These are phyloP conservation scores for Petrolisthes manimaculis DNA, from an alignment of 2,888 invertebrate species.

Conservation along the genomic window DNA sequence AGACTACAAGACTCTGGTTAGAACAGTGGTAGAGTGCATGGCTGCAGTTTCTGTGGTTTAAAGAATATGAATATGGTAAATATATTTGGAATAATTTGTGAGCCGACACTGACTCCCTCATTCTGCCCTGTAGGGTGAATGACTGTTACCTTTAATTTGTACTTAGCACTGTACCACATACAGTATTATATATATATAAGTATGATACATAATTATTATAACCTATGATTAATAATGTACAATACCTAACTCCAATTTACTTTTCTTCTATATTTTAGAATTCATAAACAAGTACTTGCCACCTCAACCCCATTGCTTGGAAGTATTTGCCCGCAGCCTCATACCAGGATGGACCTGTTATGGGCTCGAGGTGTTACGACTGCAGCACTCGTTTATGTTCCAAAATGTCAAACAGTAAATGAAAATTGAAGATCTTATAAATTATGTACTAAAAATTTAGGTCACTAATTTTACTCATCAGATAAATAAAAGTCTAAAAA, in stretches of 20 bases:
- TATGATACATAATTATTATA: too few species aligned
- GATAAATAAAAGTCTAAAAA: background rate
- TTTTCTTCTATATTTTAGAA: constrained; percentile 72
- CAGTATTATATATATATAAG: background rate
- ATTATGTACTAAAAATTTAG: background rate
- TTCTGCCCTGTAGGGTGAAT: too few species aligned
- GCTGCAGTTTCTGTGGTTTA: too few species aligned
- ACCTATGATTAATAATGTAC: too few species aligned
- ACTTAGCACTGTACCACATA: too few species aligned
- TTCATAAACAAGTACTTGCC: constrained; percentile 76
- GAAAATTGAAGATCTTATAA: background rate
- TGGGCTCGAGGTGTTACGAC: constrained; percentile 83
- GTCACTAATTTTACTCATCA: background rate
- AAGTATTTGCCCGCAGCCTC: constrained; percentile 92
- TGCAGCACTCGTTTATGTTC: constrained; percentile 66
- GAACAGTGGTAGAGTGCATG: too few species aligned
- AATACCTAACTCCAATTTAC: background rate
- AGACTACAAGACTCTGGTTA: too few species aligned
- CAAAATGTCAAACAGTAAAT: background rate
- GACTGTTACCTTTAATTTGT: too few species aligned
- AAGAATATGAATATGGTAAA: too few species aligned
- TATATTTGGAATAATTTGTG: too few species aligned
- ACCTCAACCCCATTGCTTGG: constrained; percentile 78
- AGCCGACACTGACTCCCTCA: too few species aligned
- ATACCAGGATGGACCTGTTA: constrained; percentile 86